Conservation (phyloP, 2,113 vertebrate species). For the Naja naja region DNA sequence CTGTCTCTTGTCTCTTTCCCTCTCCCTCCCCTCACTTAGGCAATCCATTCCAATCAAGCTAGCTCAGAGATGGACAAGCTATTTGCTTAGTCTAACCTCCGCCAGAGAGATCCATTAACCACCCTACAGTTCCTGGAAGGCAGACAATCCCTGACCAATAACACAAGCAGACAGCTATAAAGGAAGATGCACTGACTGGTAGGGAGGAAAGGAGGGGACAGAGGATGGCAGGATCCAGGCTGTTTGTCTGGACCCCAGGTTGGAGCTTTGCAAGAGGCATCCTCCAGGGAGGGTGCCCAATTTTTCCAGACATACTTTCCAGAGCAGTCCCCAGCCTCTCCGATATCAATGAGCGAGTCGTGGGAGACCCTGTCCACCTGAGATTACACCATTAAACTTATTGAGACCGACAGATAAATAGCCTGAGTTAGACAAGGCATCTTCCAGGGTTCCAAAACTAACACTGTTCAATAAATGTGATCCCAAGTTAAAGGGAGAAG, state of each 20-base stretch:
- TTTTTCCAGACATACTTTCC: background rate
- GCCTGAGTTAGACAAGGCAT: background rate
- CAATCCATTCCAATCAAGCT: slow-evolving; percentile 35
- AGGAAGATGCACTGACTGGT: background rate
- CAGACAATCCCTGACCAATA: background rate
- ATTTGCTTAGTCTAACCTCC: slow-evolving; percentile 29
- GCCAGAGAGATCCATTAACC: slow-evolving; percentile 40
- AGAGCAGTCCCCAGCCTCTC: background rate
- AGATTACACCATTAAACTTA: background rate
- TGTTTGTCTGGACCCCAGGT: background rate
- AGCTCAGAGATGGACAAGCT: slow-evolving; percentile 20
- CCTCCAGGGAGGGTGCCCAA: background rate
- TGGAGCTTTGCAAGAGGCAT: background rate
- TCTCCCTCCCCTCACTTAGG: background rate
- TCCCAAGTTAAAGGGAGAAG: background rate
- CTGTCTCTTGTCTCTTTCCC: background rate
- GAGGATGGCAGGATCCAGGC: background rate
- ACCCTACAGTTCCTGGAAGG: slow-evolving; percentile 43
- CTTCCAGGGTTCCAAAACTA: background rate
- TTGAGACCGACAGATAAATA: background rate
- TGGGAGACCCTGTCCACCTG: background rate
- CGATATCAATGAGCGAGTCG: background rate
- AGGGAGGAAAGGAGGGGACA: background rate
- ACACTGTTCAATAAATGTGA: background rate
- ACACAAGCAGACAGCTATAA: background rate